Percentiles rank a stretch among this genome's conserved stretches.
These are phyloP conservation scores for Caenorhabditis sp. DNA, from an alignment of 2,888 invertebrate species.

Conservation along the genomic window DNA sequence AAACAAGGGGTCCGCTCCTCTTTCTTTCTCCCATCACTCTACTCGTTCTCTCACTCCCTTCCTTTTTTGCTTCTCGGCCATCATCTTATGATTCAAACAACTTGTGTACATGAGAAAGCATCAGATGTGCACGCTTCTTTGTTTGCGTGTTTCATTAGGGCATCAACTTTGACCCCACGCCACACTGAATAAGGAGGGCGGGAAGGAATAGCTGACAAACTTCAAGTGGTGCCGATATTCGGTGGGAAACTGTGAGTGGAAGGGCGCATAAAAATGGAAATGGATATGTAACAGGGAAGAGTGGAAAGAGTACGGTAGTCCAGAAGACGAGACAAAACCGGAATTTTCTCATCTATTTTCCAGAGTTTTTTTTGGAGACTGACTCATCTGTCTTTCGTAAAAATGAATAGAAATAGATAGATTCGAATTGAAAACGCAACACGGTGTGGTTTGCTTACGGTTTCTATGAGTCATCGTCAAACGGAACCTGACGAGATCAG, in stretches of 20 bases:
- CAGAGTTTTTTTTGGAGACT: conserved; percentile 12
- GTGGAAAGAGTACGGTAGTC: background rate
- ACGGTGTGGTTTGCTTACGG: no score
- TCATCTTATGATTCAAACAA: conserved; percentile 50
- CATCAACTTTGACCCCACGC: background rate
- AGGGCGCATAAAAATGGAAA: background rate
- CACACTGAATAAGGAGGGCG: no score
- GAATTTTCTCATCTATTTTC: conserved; percentile 32
- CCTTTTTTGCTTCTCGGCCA: conserved; percentile 10
- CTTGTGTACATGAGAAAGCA: conserved; percentile 27
- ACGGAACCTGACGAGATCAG: no score
- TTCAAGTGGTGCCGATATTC: no score
- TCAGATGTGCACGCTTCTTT: background rate
- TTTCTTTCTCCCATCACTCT: no score
- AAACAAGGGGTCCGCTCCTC: conserved; percentile 28
- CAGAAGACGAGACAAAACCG: conserved; percentile 9
- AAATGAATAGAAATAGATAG: conserved; percentile 10
- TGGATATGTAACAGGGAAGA: background rate
- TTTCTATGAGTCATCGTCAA: no score
- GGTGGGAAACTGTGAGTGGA: no score
- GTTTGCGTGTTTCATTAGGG: conserved; percentile 28
- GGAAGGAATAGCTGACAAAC: no score
- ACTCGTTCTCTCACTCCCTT: background rate
- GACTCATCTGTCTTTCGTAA: conserved; percentile 31
- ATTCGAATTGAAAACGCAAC: conserved; percentile 4